Evolutionary conservation across 2,888 invertebrate species (phyloP).

Genomic region (Falcaria lacertinaria): DNA sequence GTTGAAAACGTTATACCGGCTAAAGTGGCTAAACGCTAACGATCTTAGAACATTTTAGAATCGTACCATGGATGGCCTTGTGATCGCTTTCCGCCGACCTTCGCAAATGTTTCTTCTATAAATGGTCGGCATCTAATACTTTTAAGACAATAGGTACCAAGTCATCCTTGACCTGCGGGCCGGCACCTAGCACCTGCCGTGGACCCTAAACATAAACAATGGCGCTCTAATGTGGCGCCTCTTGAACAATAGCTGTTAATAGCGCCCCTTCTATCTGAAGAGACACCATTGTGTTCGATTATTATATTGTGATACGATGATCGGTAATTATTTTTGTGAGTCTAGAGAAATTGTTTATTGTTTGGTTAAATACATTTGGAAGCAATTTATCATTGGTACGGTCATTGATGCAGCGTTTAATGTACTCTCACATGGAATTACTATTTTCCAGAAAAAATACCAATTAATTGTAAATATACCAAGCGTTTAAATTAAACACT

Average conservation of each 20-base stretch:
- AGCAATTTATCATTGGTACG: not conserved
- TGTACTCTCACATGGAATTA: no score
- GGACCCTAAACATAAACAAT: slow-evolving; percentile 43
- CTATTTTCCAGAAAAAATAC: no score
- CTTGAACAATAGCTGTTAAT: slow-evolving; percentile 44
- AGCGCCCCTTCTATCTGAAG: slow-evolving; percentile 28
- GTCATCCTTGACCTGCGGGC: slow-evolving; percentile 46
- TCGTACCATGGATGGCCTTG: no score
- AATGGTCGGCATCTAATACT: slow-evolving; percentile 2
- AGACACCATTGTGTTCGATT: slow-evolving; percentile 17
- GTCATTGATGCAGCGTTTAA: no score
- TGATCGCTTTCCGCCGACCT: not conserved
- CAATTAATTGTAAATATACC: no score
- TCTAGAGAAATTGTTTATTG: not conserved
- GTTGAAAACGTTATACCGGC: no score
- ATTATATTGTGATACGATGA: not conserved
- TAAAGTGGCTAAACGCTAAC: no score
- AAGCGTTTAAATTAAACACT: no score
- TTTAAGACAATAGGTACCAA: slow-evolving; percentile 15
- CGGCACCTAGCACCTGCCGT: slow-evolving; percentile 43
- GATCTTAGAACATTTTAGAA: no score
- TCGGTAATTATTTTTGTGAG: not conserved
- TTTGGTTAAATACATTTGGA: not conserved
- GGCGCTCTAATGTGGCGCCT: slow-evolving; percentile 36
- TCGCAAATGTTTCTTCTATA: not conserved